phyloP scores from a whole-genome alignment of 2,888 invertebrate genomes.

The Mythimna pallens region DNA sequence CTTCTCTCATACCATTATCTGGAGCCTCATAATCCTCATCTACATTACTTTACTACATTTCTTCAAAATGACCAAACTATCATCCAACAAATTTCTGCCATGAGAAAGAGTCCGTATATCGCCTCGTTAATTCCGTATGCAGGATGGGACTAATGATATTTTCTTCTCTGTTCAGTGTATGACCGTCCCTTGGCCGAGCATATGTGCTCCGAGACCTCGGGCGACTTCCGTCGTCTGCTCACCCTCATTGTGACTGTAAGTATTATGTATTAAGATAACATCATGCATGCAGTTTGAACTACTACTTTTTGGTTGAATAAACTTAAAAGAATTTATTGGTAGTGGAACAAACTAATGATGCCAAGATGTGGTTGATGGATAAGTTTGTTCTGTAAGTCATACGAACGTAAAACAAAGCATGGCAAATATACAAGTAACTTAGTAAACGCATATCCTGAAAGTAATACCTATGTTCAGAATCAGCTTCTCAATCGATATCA shows the following conservation, averaged over 20 bases:
- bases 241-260: constrained; percentile 93
- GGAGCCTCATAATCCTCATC: too few species aligned
- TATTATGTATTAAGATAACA: constrained; percentile 49
- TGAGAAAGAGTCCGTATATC: too few species aligned
- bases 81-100: too few species aligned
- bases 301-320: not conserved
- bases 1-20: too few species aligned
- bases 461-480: too few species aligned
- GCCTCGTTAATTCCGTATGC: too few species aligned
- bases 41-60: too few species aligned
- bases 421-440: not conserved
- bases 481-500: too few species aligned
- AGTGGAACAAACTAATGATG: not conserved
- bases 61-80: too few species aligned
- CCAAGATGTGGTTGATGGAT: not conserved
- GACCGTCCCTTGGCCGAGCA: constrained; percentile 93
- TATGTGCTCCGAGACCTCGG: constrained; percentile 94
- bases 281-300: constrained; percentile 12
- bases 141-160: not conserved
- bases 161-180: constrained; percentile 87
- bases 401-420: not conserved
- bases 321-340: not conserved
- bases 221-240: constrained; percentile 94
- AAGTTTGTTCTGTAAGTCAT: not conserved
- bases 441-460: too few species aligned